Conservation (phyloP, 2,113 vertebrate genomes). For the Heteronetta atricapilla region DNA sequence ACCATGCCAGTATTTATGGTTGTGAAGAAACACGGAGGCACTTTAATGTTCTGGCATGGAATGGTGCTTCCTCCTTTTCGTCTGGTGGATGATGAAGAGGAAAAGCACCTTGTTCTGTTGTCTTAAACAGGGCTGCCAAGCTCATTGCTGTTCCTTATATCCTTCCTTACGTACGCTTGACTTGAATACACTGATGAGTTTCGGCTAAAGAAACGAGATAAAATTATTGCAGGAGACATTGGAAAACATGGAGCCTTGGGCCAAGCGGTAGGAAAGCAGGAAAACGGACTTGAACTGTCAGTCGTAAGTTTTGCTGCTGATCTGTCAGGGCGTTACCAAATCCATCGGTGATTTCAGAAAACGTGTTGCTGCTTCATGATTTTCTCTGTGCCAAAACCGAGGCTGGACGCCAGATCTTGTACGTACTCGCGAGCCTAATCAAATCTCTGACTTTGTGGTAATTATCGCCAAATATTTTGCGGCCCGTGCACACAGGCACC, state of each 20-base stretch:
- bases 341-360: neutral
- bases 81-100: neutral
- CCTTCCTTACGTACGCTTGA: neutral
- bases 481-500: neutral
- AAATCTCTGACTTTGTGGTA: neutral
- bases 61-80: slow-evolving; percentile 3
- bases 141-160: neutral
- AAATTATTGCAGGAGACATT: neutral
- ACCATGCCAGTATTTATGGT: neutral
- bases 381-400: slow-evolving; percentile 6
- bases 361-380: neutral
- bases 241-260: neutral
- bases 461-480: neutral
- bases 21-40: neutral
- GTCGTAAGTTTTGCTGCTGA: neutral
- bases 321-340: neutral
- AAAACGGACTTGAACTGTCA: neutral
- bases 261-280: neutral
- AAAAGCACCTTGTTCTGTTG: neutral
- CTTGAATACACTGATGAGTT: neutral
- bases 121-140: neutral
- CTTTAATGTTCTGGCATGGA: neutral
- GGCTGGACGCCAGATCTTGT: neutral
- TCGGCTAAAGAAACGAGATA: neutral
- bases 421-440: neutral